Percentiles rank a stretch among this genome's conserved stretches.
phyloP scores from a whole-genome alignment of 2,113 vertebrate species.

The Zosterops borbonicus region DNA sequence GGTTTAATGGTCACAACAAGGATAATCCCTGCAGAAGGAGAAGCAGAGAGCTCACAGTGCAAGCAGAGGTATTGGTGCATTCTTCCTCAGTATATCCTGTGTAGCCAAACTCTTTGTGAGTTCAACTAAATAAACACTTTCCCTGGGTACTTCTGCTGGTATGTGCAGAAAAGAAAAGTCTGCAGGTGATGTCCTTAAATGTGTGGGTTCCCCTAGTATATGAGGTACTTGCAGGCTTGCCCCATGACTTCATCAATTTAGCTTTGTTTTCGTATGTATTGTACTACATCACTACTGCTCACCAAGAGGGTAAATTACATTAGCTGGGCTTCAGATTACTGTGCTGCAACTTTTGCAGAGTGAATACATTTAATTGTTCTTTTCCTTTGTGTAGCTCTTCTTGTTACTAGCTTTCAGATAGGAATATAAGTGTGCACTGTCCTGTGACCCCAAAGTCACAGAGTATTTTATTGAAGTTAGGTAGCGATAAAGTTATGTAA shows the following conservation, averaged over 20 bases:
- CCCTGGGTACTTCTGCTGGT: background rate
- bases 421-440: background rate
- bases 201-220: background rate
- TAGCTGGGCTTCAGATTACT: background rate
- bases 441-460: background rate
- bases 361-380: background rate
- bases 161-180: background rate
- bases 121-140: background rate
- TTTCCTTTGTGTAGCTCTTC: background rate
- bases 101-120: background rate
- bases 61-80: background rate
- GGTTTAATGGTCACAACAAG: slow-evolving; percentile 94
- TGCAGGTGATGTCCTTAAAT: background rate
- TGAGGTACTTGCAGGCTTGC: background rate
- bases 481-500: background rate
- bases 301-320: background rate
- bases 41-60: background rate
- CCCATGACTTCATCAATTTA: background rate
- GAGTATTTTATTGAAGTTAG: background rate
- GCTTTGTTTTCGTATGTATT: background rate
- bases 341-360: background rate
- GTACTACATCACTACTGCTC: background rate
- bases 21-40: slow-evolving; percentile 81
- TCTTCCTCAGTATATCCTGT: background rate
- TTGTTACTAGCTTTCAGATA: background rate